A percentile compares a stretch with the other conserved stretches of the same genome.
Evolutionary conservation across 2,888 invertebrate species (phyloP).

Genomic region (Eilema griseolum): DNA sequence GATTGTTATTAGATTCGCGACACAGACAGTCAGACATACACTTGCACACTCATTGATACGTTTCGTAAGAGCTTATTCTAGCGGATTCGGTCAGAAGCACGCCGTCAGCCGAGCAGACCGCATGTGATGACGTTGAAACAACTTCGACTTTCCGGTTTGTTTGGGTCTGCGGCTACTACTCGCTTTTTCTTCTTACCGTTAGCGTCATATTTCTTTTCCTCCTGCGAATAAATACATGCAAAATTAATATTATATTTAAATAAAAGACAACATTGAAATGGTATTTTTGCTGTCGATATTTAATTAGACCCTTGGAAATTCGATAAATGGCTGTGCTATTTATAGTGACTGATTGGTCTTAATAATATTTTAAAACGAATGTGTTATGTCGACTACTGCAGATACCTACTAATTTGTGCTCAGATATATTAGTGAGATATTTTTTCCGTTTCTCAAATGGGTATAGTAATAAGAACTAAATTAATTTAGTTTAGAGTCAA

Average conservation of each 20-base stretch:
- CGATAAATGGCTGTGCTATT: not conserved
- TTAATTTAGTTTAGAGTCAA: not conserved
- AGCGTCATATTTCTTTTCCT: slow-evolving; percentile 76
- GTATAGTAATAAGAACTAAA: not conserved
- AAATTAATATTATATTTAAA: not conserved
- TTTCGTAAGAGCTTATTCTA: slow-evolving; percentile 3
- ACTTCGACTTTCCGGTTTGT: slow-evolving; percentile 55
- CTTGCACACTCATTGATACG: not conserved
- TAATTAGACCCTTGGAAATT: too few species aligned
- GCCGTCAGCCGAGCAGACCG: slow-evolving; percentile 67
- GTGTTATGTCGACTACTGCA: too few species aligned
- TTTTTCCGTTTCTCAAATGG: not conserved
- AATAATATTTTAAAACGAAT: too few species aligned
- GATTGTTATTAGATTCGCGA: slow-evolving; percentile 5
- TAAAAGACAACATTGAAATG: too few species aligned
- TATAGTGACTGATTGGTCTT: too few species aligned
- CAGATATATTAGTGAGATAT: too few species aligned
- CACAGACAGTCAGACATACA: not conserved
- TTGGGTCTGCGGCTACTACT: slow-evolving; percentile 62
- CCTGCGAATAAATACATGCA: slow-evolving; percentile 57
- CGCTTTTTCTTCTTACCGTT: slow-evolving; percentile 80
- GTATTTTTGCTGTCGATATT: too few species aligned
- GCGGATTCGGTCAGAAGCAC: slow-evolving; percentile 17
- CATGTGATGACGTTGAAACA: slow-evolving; percentile 72
- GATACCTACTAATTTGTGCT: too few species aligned